Evolutionary conservation across 2,888 invertebrate genomes (phyloP).

Genomic region (Lepidochitona cinerea): DNA sequence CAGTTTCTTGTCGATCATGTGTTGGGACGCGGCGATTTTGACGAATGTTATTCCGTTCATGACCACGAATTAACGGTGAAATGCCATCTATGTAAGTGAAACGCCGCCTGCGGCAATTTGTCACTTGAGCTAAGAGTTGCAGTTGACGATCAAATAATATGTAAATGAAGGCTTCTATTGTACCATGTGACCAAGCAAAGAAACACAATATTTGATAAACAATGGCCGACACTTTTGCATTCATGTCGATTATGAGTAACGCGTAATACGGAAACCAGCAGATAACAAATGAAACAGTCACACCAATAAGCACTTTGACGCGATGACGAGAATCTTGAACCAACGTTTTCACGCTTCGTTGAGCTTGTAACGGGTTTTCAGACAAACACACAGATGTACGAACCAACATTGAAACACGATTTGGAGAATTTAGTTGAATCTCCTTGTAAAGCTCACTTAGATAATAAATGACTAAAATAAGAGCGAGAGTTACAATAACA

Average conservation of each 20-base stretch:
- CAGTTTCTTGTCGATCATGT: not conserved
- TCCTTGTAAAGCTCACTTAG: constrained; percentile 66
- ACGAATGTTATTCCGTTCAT: not conserved
- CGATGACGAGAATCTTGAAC: constrained; percentile 64
- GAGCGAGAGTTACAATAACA: constrained; percentile 64
- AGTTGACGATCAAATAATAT: constrained; percentile 68
- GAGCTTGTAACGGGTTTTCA: constrained; percentile 44
- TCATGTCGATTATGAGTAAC: constrained; percentile 65
- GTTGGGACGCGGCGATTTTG: not conserved
- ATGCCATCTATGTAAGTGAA: not conserved
- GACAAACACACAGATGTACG: constrained; percentile 63
- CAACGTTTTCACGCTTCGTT: constrained; percentile 51
- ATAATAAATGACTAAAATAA: constrained; percentile 64
- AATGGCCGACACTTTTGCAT: constrained; percentile 64
- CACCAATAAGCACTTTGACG: constrained; percentile 65
- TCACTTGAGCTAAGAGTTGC: constrained; percentile 54
- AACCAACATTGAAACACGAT: constrained; percentile 63
- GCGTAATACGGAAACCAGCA: constrained; percentile 70
- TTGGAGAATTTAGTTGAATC: constrained; percentile 64
- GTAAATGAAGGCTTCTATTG: constrained; percentile 66
- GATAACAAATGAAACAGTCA: constrained; percentile 59
- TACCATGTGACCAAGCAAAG: constrained; percentile 69
- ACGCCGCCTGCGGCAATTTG: constrained; percentile 39
- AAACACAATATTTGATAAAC: constrained; percentile 69
- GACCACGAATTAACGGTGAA: constrained; percentile 2